A percentile compares a stretch with the other conserved stretches of the same genome.
Conservation (phyloP, 1,140 invertebrate species). For the Apis mellifera region DNA sequence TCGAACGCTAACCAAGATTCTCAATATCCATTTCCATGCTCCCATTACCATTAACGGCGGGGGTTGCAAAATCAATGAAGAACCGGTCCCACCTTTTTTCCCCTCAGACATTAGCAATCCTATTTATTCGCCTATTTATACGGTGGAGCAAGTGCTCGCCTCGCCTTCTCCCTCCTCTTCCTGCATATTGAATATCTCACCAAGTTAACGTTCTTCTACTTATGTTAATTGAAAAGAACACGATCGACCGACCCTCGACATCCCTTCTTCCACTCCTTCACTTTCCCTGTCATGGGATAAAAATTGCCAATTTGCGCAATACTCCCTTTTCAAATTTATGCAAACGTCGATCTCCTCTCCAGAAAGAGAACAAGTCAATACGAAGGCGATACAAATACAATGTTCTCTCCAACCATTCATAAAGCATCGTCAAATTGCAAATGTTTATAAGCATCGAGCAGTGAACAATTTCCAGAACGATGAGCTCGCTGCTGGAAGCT, state of each 20-base stretch:
- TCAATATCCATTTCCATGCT: slow-evolving; percentile 34
- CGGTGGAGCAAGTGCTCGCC: neutral
- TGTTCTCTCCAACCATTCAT: neutral
- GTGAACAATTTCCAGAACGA: slow-evolving; percentile 27
- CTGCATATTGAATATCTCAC: slow-evolving; percentile 56
- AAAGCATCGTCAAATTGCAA: slow-evolving; percentile 8
- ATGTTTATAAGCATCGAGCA: slow-evolving; percentile 28
- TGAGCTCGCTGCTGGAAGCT: neutral
- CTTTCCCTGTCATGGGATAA: neutral
- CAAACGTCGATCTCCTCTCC: neutral
- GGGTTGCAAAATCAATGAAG: slow-evolving; percentile 48
- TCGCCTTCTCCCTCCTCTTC: no score
- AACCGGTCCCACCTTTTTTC: slow-evolving; percentile 9
- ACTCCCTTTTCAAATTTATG: slow-evolving; percentile 12
- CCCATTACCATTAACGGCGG: slow-evolving; percentile 54
- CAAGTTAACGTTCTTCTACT: slow-evolving; percentile 58
- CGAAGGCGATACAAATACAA: slow-evolving; percentile 3
- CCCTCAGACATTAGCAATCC: slow-evolving; percentile 46
- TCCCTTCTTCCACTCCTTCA: neutral
- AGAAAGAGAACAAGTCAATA: neutral
- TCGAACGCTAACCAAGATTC: slow-evolving; percentile 17
- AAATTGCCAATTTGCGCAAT: neutral
- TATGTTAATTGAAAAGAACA: slow-evolving; percentile 52
- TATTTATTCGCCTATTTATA: slow-evolving; percentile 49
- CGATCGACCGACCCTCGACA: slow-evolving; percentile 18